Conservation (phyloP, 2,797 vertebrate genomes). For the Myiothlypis coronata region DNA sequence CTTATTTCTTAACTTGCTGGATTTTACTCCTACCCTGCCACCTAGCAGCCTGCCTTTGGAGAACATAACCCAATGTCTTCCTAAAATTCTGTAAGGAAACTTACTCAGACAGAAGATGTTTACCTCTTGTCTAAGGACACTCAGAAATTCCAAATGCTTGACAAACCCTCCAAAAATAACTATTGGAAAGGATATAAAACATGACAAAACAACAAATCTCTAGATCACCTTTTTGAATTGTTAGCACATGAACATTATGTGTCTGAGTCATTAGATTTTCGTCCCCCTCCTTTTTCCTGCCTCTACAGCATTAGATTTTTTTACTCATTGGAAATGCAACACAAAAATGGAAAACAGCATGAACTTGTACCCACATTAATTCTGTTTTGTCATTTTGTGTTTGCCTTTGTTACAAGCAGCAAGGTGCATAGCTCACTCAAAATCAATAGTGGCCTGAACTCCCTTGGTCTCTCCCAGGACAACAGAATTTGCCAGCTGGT, state of each 20-base stretch:
- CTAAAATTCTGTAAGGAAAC: not conserved
- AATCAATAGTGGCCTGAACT: not conserved
- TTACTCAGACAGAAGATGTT: not conserved
- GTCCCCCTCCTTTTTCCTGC: not conserved
- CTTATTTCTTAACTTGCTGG: not conserved
- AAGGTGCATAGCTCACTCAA: not conserved
- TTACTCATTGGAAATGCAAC: not conserved
- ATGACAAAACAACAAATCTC: not conserved
- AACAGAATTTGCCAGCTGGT: not conserved
- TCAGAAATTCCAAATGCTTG: not conserved
- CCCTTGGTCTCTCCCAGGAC: not conserved
- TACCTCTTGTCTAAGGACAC: not conserved
- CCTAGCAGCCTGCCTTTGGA: slow-evolving; percentile 5
- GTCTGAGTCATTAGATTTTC: no score
- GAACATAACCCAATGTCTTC: not conserved
- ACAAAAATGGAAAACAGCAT: not conserved
- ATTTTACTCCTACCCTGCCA: slow-evolving; percentile 17
- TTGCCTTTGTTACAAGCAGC: not conserved
- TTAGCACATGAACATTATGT: not conserved
- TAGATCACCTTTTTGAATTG: not conserved
- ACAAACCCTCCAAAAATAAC: not conserved
- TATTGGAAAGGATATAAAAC: not conserved
- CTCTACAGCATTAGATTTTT: not conserved
- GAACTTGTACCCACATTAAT: slow-evolving; percentile 31
- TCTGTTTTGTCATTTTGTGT: not conserved